Percentiles rank a stretch among this genome's conserved stretches.
Conservation (phyloP, 1,140 invertebrate species). For the Globodera rostochiensis region DNA sequence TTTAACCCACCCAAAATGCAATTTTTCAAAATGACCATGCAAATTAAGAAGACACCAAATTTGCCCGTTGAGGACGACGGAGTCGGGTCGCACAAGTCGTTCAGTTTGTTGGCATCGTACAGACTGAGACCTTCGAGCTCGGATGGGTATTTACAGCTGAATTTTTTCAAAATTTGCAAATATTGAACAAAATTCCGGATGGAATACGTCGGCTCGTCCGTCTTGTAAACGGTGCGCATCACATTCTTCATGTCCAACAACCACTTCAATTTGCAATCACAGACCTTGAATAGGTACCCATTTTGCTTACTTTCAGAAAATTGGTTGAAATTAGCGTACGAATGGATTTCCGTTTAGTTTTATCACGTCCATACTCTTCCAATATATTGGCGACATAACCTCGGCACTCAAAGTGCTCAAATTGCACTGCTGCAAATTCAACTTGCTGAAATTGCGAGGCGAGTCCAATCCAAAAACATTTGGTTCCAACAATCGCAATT, state of each 20-base stretch:
- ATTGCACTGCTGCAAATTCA: constrained; percentile 23
- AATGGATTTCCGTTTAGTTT: constrained; percentile 30
- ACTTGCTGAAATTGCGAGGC: constrained; percentile 12
- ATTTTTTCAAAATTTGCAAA: not conserved
- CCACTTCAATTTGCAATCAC: constrained; percentile 18
- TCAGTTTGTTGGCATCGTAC: constrained; percentile 4
- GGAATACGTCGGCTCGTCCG: constrained; percentile 15
- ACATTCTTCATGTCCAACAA: constrained; percentile 17
- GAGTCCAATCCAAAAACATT: constrained; percentile 24
- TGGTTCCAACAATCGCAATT: not conserved
- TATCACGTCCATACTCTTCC: constrained; percentile 7
- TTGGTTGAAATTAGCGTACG: not conserved
- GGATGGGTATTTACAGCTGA: constrained; percentile 17
- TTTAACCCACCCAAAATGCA: too few species aligned
- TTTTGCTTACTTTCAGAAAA: not conserved
- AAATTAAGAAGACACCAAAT: not conserved
- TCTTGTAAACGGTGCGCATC: constrained; percentile 5
- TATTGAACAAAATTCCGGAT: not conserved
- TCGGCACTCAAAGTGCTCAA: constrained; percentile 24
- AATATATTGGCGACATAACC: constrained; percentile 3
- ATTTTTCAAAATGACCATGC: not conserved
- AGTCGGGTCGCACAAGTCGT: not conserved
- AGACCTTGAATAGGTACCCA: not conserved
- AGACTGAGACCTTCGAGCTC: constrained; percentile 15
- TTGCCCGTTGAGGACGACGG: not conserved